Percentiles rank a stretch among this genome's conserved stretches.
These are phyloP conservation scores for Oscheius sp. DNA, from an alignment of 1,140 invertebrate species.

Conservation along the genomic window DNA sequence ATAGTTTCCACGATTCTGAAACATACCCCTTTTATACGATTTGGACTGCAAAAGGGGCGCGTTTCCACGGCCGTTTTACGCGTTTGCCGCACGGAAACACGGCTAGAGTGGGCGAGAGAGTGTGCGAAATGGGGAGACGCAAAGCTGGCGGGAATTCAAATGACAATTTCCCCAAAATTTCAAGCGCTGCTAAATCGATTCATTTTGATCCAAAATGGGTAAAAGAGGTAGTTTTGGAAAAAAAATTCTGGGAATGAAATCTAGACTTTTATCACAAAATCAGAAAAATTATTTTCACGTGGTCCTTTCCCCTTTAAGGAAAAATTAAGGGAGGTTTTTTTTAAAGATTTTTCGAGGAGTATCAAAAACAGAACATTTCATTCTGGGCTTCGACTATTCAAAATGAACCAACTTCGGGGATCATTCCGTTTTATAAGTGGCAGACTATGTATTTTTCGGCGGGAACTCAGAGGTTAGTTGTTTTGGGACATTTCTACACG, in stretches of 20 bases:
- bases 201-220: not conserved
- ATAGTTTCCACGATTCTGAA: not conserved
- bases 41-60: too few relatives aligned
- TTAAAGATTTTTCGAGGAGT: constrained; percentile 68
- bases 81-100: not conserved
- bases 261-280: not conserved
- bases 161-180: too few relatives aligned
- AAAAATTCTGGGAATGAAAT: not conserved
- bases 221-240: not conserved
- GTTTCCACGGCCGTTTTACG: too few relatives aligned
- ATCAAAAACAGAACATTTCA: constrained; percentile 64
- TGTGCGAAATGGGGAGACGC: too few relatives aligned
- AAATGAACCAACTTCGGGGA: constrained; percentile 66
- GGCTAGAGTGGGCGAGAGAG: too few relatives aligned
- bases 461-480: constrained; percentile 46
- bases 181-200: not conserved
- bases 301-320: too few relatives aligned
- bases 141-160: too few relatives aligned
- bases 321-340: too few relatives aligned
- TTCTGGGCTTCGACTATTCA: constrained; percentile 71
- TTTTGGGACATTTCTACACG: too few relatives aligned
- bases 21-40: too few relatives aligned
- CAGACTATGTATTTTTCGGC: constrained; percentile 74
- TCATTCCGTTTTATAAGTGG: constrained; percentile 66
- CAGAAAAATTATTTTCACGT: too few relatives aligned